A percentile compares a stretch with the other conserved stretches of the same genome.
Conservation (phyloP, 1,140 invertebrate genomes). For the Drosophila kikkawai region DNA sequence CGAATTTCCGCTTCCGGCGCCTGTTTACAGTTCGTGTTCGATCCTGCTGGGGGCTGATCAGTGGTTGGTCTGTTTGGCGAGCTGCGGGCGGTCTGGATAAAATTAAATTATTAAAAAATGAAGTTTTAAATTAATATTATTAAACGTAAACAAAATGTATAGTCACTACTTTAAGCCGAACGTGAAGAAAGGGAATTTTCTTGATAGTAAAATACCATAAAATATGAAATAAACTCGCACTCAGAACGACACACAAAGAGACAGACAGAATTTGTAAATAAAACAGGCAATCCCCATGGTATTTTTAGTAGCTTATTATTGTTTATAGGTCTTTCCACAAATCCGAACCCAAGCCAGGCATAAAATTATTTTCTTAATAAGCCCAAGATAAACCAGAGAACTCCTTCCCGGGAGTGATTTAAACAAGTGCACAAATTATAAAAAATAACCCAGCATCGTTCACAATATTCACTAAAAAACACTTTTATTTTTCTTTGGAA, state of each 20-base stretch:
- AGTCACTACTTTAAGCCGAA: conserved; percentile 85
- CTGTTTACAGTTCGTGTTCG: conserved; percentile 45
- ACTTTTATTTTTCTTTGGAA: conserved; percentile 76
- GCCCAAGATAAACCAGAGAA: conserved; percentile 10
- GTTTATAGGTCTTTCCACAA: conserved; percentile 66
- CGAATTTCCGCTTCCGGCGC: conserved; percentile 66
- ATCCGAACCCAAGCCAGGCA: conserved; percentile 62
- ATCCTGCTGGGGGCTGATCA: neutral
- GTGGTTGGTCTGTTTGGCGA: neutral
- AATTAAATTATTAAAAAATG: conserved; percentile 77
- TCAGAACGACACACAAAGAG: conserved; percentile 39
- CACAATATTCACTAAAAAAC: conserved; percentile 57
- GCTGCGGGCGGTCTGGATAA: conserved; percentile 14
- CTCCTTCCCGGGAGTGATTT: conserved; percentile 6
- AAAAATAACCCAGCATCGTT: conserved; percentile 52
- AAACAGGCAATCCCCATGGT: conserved; percentile 61
- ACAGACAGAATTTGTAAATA: conserved; percentile 73
- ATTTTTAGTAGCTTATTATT: conserved; percentile 75
- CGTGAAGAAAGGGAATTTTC: conserved; percentile 57
- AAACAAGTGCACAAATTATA: conserved; percentile 55
- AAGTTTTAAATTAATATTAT: conserved; percentile 81
- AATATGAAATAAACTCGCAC: conserved; percentile 51
- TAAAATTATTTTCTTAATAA: conserved; percentile 76
- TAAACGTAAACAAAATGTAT: conserved; percentile 84
- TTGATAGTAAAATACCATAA: conserved; percentile 67